A percentile compares a stretch with the other conserved stretches of the same genome.
phyloP scores from a whole-genome alignment of 2,797 vertebrate species.

The Sebastes variabilis region DNA sequence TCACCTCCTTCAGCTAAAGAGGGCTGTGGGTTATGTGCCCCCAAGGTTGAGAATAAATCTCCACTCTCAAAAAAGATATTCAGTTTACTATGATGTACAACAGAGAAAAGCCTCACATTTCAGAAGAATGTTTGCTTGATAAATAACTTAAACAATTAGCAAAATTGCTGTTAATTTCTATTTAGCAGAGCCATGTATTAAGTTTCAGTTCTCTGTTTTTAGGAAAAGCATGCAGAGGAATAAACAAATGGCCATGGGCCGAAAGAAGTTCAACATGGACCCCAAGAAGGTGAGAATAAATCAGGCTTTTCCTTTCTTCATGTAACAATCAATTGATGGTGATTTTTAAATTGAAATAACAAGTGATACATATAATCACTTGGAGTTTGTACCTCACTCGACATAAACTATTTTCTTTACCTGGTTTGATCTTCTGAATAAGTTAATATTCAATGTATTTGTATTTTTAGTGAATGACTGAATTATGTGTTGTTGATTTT shows the following conservation, averaged over 20 bases:
- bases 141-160: neutral
- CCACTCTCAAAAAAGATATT: neutral
- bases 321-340: neutral
- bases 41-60: neutral
- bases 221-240: constrained; percentile 98
- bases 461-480: neutral
- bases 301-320: neutral
- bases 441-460: neutral
- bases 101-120: neutral
- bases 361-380: neutral
- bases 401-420: neutral
- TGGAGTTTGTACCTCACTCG: neutral
- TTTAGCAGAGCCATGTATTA: neutral
- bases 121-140: neutral
- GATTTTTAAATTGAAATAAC: neutral
- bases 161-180: neutral
- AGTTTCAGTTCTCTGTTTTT: constrained; percentile 23
- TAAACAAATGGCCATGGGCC: constrained; percentile 96
- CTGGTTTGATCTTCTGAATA: neutral
- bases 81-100: neutral
- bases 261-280: constrained; percentile 98
- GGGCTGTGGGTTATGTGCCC: neutral
- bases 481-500: neutral
- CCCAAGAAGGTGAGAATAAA: constrained; percentile 89
- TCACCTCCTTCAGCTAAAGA: neutral